These are phyloP conservation scores for Tethya wilhelma DNA, from an alignment of 37 sponge, comb jelly and placozoan species.

Conservation along the genomic window DNA sequence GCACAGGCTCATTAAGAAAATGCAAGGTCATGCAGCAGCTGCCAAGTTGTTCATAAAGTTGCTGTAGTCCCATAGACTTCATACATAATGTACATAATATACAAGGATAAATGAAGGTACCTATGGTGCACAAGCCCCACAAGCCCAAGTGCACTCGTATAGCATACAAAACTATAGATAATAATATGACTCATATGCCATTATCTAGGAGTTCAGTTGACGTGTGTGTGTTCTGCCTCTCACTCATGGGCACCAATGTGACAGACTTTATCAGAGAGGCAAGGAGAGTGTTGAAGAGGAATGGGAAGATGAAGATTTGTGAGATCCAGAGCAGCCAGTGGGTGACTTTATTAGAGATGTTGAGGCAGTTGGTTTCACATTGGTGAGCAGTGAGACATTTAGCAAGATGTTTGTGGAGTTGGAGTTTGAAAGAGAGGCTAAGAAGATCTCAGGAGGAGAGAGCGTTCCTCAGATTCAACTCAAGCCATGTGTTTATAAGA, in stretches of 20 bases:
- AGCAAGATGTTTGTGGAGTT: slow-evolving; percentile 80
- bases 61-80: too few relatives aligned
- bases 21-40: too few relatives aligned
- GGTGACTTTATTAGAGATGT: slow-evolving; percentile 68
- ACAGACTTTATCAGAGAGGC: slow-evolving; percentile 88
- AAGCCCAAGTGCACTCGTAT: too few relatives aligned
- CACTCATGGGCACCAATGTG: slow-evolving; percentile 96
- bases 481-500: slow-evolving; percentile 95
- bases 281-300: slow-evolving; percentile 64
- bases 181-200: slow-evolving; percentile 90
- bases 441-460: slow-evolving; percentile 9
- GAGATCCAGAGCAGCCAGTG: slow-evolving; percentile 83
- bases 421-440: slow-evolving; percentile 49
- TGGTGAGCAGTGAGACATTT: slow-evolving; percentile 39
- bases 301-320: slow-evolving; percentile 79
- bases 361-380: slow-evolving; percentile 70
- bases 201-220: slow-evolving; percentile 69
- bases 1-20: too few relatives aligned
- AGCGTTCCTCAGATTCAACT: slow-evolving; percentile 60
- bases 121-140: too few relatives aligned
- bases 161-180: too few relatives aligned
- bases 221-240: slow-evolving; percentile 92
- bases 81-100: too few relatives aligned
- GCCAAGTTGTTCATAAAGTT: too few relatives aligned
- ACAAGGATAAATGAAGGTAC: too few relatives aligned